A percentile compares a stretch with the other conserved stretches of the same genome.
Evolutionary conservation across 2,888 invertebrate genomes (phyloP).

Genomic region (Chrysolina haemoptera): DNA sequence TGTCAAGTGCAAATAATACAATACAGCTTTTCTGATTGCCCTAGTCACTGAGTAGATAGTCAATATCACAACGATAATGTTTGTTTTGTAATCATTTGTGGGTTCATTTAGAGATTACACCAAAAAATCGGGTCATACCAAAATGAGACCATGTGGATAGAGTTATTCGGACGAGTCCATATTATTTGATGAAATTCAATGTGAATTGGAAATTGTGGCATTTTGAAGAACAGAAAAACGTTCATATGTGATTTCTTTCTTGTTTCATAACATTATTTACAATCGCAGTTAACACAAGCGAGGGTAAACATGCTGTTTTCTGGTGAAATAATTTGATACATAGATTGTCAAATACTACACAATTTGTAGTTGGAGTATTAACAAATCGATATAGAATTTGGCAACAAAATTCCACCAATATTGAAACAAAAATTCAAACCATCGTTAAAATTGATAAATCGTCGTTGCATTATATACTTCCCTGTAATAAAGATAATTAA

Average conservation of each 20-base stretch:
- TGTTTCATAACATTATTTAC: too few species aligned
- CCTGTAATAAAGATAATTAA: too few species aligned
- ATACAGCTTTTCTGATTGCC: neutral
- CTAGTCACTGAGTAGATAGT: neutral
- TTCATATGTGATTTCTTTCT: neutral
- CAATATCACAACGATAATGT: neutral
- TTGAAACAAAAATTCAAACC: too few species aligned
- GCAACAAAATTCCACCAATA: too few species aligned
- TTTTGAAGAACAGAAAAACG: neutral
- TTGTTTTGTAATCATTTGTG: neutral
- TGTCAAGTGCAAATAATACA: neutral
- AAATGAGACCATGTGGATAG: constrained; percentile 14
- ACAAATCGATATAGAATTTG: too few species aligned
- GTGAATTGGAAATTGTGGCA: neutral
- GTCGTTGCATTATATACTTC: too few species aligned
- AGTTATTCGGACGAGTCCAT: constrained; percentile 20
- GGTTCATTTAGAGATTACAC: neutral
- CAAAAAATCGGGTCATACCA: neutral
- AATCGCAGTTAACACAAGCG: too few species aligned
- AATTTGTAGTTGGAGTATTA: too few species aligned
- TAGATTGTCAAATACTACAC: too few species aligned
- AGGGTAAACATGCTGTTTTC: too few species aligned
- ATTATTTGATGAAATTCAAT: neutral
- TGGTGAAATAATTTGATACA: too few species aligned
- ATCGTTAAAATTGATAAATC: too few species aligned